Base-by-base conservation (phyloP, 1,140 invertebrate species). In the Myzus persicae region DNA sequence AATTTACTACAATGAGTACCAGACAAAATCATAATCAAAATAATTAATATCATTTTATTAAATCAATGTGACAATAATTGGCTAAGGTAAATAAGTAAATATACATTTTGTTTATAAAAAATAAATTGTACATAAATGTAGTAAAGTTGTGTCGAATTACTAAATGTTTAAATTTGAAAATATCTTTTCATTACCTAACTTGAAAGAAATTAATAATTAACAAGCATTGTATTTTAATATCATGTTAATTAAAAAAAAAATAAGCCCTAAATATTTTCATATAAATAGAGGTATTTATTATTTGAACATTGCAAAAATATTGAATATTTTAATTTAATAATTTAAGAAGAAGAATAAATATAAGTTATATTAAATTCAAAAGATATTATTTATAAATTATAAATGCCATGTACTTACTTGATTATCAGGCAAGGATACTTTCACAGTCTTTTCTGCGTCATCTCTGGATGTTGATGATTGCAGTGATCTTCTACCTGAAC, bases 401-500 rank as follows among this genome's bases (percentile, higher is more conserved):
- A 46, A 85, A 26, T 93, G 8, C 46, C 3, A 18, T 44, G 40
- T 36, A 93, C 94, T 95, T 95, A 97, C 97, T 96, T 97, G 97
- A 95, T 97, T 97, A 94, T 99, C 98, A 87, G 98, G 98, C 94
- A 99, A 96, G 84, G 97, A 97, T 94, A 99, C 98, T 95, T 98
- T 98, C 93, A 98, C 98, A 44, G 96, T 96, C 95, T 98, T 98
- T 94, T 99, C 98, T 91, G 96, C 96, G 94, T 98, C 98, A 94
- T 98, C 97, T 93, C 97, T 96, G 22, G 97, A 98, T 67, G 90
- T 93, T 93, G 96, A 97, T 95, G 97, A 98, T 96, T 98, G 97
- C 95, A 98, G 96, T 87, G 97, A 98, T 94, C 97, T 96, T 94
- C 97, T 96, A 95, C 97, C 98, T 93, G 97, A 98, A 26, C 97